These are phyloP conservation scores for Callyntrura sp. DNA, from an alignment of 2,888 invertebrate genomes.

Conservation along the genomic window DNA sequence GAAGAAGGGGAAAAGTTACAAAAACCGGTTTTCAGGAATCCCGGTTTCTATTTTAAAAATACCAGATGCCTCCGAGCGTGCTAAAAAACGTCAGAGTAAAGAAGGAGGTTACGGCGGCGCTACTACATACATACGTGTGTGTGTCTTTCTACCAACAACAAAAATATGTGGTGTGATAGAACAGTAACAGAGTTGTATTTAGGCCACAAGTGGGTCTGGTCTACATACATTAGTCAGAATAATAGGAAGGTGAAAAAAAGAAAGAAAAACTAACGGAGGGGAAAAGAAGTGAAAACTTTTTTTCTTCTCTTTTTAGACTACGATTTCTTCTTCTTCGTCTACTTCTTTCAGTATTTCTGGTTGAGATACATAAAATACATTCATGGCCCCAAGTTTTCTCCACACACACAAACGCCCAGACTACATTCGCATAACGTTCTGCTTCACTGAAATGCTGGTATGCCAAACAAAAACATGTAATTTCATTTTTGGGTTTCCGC, in stretches of 20 bases:
- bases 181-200: not conserved
- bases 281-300: constrained; percentile 47
- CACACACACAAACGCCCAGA: too few species aligned
- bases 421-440: not conserved
- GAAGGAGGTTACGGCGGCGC: not conserved
- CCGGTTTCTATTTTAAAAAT: constrained; percentile 72
- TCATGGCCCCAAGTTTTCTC: constrained; percentile 2
- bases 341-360: not conserved
- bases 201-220: constrained; percentile 51
- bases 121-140: not conserved
- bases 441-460: constrained; percentile 34
- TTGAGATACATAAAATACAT: constrained; percentile 2
- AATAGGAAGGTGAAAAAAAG: constrained; percentile 20
- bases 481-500: constrained; percentile 34
- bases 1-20: constrained; percentile 55
- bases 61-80: constrained; percentile 68
- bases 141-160: constrained; percentile 38
- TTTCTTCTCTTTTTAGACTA: not conserved
- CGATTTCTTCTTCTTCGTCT: not conserved
- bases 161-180: constrained; percentile 11
- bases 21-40: constrained; percentile 72
- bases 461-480: constrained; percentile 54
- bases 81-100: constrained; percentile 36
- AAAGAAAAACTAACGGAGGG: constrained; percentile 22
- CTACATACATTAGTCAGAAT: constrained; percentile 4